Percentiles rank a stretch among this genome's conserved stretches.
phyloP scores from a whole-genome alignment of 2,113 vertebrate species.

The Rhineura floridana region DNA sequence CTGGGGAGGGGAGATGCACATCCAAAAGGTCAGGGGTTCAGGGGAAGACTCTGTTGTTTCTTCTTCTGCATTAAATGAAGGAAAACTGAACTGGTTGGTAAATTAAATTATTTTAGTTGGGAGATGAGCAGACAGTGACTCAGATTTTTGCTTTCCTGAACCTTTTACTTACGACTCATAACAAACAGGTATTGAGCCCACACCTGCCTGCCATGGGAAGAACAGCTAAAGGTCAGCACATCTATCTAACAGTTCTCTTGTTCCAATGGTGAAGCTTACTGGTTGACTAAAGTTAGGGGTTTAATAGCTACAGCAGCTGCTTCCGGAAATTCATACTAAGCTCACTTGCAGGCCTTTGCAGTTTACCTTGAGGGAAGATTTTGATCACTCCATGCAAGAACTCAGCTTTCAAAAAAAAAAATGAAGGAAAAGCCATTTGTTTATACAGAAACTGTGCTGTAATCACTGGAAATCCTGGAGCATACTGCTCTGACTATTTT shows the following conservation, averaged over 20 bases:
- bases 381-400: conserved; percentile 50
- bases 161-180: conserved; percentile 66
- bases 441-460: conserved; percentile 33
- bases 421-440: background rate
- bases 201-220: conserved; percentile 73
- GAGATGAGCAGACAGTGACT: conserved; percentile 79
- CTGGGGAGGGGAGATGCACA: conserved; percentile 61
- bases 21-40: conserved; percentile 73
- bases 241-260: conserved; percentile 67
- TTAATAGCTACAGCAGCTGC: conserved; percentile 61
- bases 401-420: background rate
- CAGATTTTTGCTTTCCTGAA: conserved; percentile 76
- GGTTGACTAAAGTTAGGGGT: conserved; percentile 59
- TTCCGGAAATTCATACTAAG: conserved; percentile 35
- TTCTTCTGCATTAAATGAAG: conserved; percentile 69
- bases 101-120: conserved; percentile 79
- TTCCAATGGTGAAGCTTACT: conserved; percentile 60
- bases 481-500: background rate
- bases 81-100: conserved; percentile 71
- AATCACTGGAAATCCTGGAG: conserved; percentile 38
- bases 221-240: conserved; percentile 68
- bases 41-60: conserved; percentile 56
- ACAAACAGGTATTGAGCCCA: conserved; percentile 76
- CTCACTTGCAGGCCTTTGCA: conserved; percentile 6
- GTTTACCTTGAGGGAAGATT: conserved; percentile 36